Evolutionary conservation across 2,113 vertebrate species (phyloP).

Genomic region (Callionymus lyra): DNA sequence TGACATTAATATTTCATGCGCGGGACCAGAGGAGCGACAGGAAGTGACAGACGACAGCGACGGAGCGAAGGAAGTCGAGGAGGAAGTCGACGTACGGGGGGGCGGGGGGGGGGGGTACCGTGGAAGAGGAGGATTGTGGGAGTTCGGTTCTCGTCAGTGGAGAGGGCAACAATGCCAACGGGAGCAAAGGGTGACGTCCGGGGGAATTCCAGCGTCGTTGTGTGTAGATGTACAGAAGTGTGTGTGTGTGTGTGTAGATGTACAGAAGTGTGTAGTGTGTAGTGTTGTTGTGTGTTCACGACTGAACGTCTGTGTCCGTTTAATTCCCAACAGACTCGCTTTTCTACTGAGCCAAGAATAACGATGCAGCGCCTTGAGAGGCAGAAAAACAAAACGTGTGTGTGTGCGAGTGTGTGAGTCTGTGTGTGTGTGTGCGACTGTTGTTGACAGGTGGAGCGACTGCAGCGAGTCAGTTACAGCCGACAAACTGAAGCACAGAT

Average conservation of each 20-base stretch:
- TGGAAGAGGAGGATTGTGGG: slow-evolving; percentile 27
- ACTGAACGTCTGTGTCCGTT: slow-evolving; percentile 51
- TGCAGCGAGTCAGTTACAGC: slow-evolving; percentile 46
- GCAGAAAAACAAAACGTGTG: slow-evolving; percentile 15
- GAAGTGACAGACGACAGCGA: slow-evolving; percentile 40
- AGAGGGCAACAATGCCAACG: slow-evolving; percentile 50
- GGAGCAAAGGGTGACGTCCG: slow-evolving; percentile 48
- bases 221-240: slow-evolving; percentile 10
- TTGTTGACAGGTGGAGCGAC: slow-evolving; percentile 53
- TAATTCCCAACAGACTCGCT: slow-evolving; percentile 43
- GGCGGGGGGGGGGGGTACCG: not conserved
- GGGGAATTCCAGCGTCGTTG: slow-evolving; percentile 49
- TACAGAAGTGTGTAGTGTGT: slow-evolving; percentile 11
- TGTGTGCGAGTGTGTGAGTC: no score
- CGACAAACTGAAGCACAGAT: slow-evolving; percentile 61
- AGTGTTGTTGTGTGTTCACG: slow-evolving; percentile 16
- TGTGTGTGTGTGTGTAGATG: slow-evolving; percentile 12
- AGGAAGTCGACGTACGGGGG: not conserved
- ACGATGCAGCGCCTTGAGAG: slow-evolving; percentile 36
- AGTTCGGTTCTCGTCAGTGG: slow-evolving; percentile 44
- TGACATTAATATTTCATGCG: slow-evolving; percentile 66
- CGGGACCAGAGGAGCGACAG: slow-evolving; percentile 47
- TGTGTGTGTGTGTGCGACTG: slow-evolving; percentile 16
- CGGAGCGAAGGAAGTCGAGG: no score
- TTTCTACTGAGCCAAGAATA: slow-evolving; percentile 56